A percentile compares a stretch with the other conserved stretches of the same genome.
These are phyloP conservation scores for Daktulosphaira vitifoliae DNA, from an alignment of 1,140 invertebrate species.

Conservation along the genomic window DNA sequence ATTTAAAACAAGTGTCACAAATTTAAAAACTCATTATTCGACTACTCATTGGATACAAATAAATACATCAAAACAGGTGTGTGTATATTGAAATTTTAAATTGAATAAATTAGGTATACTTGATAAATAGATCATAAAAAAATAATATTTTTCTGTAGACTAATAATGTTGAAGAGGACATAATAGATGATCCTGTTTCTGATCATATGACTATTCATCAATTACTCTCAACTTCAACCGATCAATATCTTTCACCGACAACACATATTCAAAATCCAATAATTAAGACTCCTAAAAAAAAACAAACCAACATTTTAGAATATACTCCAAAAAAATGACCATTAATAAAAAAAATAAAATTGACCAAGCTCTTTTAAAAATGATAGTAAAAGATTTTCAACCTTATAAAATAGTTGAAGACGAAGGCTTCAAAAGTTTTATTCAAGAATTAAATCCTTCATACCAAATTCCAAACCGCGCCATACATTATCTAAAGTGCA, in stretches of 20 bases:
- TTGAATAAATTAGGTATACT: background rate
- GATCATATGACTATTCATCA: too few relatives aligned
- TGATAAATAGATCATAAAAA: background rate
- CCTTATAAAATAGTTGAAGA: conserved; percentile 38
- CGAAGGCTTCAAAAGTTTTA: conserved; percentile 36
- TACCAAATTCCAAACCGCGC: conserved; percentile 29
- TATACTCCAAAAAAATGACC: conserved; percentile 10
- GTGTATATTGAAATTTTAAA: background rate
- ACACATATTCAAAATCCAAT: background rate
- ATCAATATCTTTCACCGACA: background rate
- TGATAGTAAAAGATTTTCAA: conserved; percentile 38
- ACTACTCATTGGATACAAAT: background rate
- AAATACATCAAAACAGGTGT: background rate
- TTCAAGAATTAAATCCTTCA: conserved; percentile 34
- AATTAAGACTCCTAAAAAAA: background rate
- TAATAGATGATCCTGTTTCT: too few relatives aligned
- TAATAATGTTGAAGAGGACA: too few relatives aligned
- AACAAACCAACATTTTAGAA: background rate
- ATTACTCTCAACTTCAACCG: too few relatives aligned
- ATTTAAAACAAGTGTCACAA: background rate
- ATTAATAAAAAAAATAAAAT: conserved; percentile 25
- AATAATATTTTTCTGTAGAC: too few relatives aligned
- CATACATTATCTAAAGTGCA: background rate
- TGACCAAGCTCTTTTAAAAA: conserved; percentile 21
- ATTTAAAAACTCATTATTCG: background rate